Percentiles rank a stretch among this genome's conserved stretches.
Evolutionary conservation across 2,888 invertebrate species (phyloP).

Genomic region (Trichogramma evanescens): DNA sequence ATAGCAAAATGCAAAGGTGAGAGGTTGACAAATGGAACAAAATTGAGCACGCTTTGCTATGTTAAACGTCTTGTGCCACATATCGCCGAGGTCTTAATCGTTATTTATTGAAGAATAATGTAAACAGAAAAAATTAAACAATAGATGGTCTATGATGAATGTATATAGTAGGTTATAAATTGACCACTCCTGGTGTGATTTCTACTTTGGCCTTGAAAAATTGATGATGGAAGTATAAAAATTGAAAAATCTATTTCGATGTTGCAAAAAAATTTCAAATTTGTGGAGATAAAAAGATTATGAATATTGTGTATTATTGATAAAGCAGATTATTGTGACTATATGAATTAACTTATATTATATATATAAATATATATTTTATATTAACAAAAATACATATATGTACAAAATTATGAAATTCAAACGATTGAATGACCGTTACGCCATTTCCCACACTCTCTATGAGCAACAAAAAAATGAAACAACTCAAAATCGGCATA

Average conservation of each 20-base stretch:
- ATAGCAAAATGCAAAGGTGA: slow-evolving; percentile 10
- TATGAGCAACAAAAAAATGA: slow-evolving; percentile 26
- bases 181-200: slow-evolving; percentile 44
- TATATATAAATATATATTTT: slow-evolving; percentile 36
- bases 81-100: slow-evolving; percentile 13
- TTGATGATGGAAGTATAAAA: slow-evolving; percentile 32
- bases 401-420: too few species aligned
- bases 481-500: too few species aligned
- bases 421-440: slow-evolving; percentile 28
- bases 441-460: slow-evolving; percentile 31
- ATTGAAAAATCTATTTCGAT: slow-evolving; percentile 21
- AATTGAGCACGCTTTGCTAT: slow-evolving; percentile 18
- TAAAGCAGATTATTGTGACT: slow-evolving; percentile 33
- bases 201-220: slow-evolving; percentile 46
- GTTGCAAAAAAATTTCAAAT: slow-evolving; percentile 25
- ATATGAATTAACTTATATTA: slow-evolving; percentile 26
- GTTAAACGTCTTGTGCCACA: slow-evolving; percentile 17
- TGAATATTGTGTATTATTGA: slow-evolving; percentile 37
- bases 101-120: slow-evolving; percentile 13
- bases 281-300: slow-evolving; percentile 21
- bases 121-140: slow-evolving; percentile 7
- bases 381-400: slow-evolving; percentile 29
- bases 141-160: slow-evolving; percentile 7
- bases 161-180: slow-evolving; percentile 29
- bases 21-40: slow-evolving; percentile 11